A percentile compares a stretch with the other conserved stretches of the same genome.
These are phyloP conservation scores for Dermatemys mawii DNA, from an alignment of 2,113 vertebrate genomes.

Conservation along the genomic window DNA sequence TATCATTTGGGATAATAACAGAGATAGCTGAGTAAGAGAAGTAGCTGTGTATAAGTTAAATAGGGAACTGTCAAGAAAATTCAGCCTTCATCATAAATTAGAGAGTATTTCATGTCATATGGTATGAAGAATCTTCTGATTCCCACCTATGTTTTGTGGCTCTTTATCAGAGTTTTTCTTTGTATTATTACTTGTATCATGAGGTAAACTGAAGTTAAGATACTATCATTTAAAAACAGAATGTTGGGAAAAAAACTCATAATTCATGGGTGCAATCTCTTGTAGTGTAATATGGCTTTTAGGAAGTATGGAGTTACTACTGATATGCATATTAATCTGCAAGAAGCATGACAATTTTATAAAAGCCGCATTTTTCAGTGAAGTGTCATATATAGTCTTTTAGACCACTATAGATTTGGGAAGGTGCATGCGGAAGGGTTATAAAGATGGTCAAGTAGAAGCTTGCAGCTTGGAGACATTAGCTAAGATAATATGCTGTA, in stretches of 20 bases:
- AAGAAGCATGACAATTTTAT: not conserved
- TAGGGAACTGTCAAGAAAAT: not conserved
- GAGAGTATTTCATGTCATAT: not conserved
- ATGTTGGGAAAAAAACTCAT: not conserved
- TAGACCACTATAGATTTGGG: not conserved
- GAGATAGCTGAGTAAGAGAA: not conserved
- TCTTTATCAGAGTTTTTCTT: not conserved
- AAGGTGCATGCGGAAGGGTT: not conserved
- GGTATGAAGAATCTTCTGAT: not conserved
- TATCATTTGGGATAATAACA: not conserved
- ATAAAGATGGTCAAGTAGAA: not conserved
- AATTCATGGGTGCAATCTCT: not conserved
- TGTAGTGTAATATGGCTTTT: not conserved
- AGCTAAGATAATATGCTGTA: not conserved
- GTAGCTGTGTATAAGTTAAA: not conserved
- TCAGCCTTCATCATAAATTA: rapidly evolving
- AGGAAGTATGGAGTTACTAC: not conserved
- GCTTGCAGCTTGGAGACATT: not conserved
- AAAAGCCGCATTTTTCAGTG: conserved; percentile 1
- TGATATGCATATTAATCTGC: conserved; percentile 2
- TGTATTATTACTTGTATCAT: not conserved
- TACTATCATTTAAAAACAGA: not conserved
- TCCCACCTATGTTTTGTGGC: rapidly evolving
- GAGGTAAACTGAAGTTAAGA: not conserved
- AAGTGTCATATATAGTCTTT: not conserved